Percentiles rank a stretch among this genome's conserved stretches.
These are phyloP conservation scores for Heteromurus nitidus DNA, from an alignment of 2,888 invertebrate species.

Conservation along the genomic window DNA sequence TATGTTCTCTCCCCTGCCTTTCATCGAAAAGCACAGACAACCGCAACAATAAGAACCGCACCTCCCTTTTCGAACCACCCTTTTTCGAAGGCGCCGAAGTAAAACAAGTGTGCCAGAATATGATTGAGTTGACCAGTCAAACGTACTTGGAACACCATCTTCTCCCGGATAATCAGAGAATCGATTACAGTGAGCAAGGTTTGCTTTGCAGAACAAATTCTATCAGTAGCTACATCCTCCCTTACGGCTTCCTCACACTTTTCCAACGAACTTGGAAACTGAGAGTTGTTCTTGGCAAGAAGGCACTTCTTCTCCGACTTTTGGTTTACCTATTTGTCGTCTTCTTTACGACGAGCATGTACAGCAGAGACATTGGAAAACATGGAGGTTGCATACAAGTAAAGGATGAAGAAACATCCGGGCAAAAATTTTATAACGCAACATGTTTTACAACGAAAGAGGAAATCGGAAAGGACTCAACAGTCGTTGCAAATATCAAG, in stretches of 20 bases:
- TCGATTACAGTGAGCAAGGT: neutral
- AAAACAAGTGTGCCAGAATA: neutral
- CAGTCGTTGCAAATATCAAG: slow-evolving; percentile 35
- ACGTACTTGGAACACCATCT: too few species aligned
- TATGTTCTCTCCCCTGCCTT: neutral
- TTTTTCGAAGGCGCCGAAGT: neutral
- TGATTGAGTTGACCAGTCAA: neutral
- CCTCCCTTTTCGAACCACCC: too few species aligned
- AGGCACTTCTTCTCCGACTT: neutral
- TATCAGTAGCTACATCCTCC: neutral
- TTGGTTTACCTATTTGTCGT: slow-evolving; percentile 40
- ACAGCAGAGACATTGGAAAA: slow-evolving; percentile 38
- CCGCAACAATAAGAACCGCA: too few species aligned
- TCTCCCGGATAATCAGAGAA: too few species aligned
- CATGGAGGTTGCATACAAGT: slow-evolving; percentile 34
- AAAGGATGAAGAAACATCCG: too few species aligned
- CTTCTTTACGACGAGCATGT: slow-evolving; percentile 18
- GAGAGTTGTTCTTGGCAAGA: neutral
- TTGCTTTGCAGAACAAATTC: neutral
- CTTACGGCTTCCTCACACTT: neutral
- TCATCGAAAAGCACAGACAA: too few species aligned
- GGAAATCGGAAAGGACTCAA: neutral
- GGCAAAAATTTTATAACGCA: too few species aligned
- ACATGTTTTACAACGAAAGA: too few species aligned
- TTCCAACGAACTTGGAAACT: neutral